Base-by-base conservation (phyloP, 2,797 vertebrate genomes). In the Sebastes vulpes region DNA sequence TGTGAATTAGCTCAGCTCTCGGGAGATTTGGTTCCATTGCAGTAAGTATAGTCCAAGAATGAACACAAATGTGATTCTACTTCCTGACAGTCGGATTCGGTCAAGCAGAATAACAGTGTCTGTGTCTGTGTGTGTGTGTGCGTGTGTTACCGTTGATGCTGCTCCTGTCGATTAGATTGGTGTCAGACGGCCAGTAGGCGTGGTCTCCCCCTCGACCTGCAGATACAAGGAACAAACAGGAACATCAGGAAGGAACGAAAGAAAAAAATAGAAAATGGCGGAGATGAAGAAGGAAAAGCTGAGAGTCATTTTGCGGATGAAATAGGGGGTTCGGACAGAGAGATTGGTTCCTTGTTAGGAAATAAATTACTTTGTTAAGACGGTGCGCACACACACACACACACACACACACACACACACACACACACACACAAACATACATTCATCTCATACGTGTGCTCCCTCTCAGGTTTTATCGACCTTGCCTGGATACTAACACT, bases 201-300 rank as follows among this genome's bases (percentile, higher is more conserved):
- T 97, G 96, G 86, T 99, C 98, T 88, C 97, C 97, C 64, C 98
- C 97, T 69, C 97, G 97, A 95, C 98, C 98, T 99, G 92, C 16
- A 74, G 32, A 28, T 60, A 35, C 12, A 1, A 63, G 25, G 28
- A 21, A 72, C 5, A 72, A 76, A 76, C 26, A 77, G 26, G 11
- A 65, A 50, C 18, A 54, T 66, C 46, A 81, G 61, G 38, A 31
- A 18, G 23, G 32, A 50, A 46, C 16, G 16, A 18, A 42, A 52
- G 26, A 68, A 53, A 29, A 1, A 75, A 28, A 9, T 2, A 23
- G 32, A 54, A 59, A 38, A 60, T 3, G 2, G 3, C 8, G 9
- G n/a, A 12, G n/a, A 58, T 7, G 4, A 26, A 23, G 53, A 53
- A 10, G 42, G 21, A 65, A 18, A 57, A 59, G n/a, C 18, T 11